Conservation (phyloP, 2,797 vertebrate genomes). For the Myotis planiceps region DNA sequence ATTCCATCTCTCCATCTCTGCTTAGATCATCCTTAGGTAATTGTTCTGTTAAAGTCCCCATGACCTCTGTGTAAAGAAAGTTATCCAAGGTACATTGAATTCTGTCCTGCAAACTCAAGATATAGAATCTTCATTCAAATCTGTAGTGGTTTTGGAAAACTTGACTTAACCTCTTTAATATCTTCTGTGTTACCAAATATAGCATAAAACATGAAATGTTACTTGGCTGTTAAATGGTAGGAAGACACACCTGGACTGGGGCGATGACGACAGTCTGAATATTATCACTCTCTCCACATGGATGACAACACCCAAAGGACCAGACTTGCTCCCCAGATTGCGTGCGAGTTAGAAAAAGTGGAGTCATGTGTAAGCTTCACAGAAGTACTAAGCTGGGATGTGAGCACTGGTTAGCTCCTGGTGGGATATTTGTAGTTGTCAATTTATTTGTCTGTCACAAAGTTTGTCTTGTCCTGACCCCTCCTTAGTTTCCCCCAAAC, state of each 20-base stretch:
- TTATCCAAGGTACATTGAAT: background rate
- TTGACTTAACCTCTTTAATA: background rate
- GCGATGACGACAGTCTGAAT: too few species aligned
- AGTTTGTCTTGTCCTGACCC: background rate
- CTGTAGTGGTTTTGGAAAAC: background rate
- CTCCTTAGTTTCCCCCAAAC: background rate
- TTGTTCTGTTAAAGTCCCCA: conserved; percentile 11
- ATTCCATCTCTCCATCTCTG: conserved; percentile 39
- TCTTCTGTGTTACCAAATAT: background rate
- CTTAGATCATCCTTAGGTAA: conserved; percentile 73
- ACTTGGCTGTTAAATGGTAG: background rate
- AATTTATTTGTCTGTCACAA: background rate
- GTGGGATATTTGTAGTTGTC: background rate
- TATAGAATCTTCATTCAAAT: background rate
- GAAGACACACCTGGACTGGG: background rate
- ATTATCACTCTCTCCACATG: fast-evolving
- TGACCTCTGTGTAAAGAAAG: conserved; percentile 36
- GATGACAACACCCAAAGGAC: background rate
- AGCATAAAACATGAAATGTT: background rate
- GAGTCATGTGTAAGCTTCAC: background rate
- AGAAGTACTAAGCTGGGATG: background rate
- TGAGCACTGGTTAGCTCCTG: background rate
- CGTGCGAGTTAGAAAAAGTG: background rate
- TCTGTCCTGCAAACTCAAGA: background rate
- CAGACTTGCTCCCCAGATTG: background rate